Base-by-base conservation (phyloP, 2,797 vertebrate genomes). In the Dendrocincla tyrannina region DNA sequence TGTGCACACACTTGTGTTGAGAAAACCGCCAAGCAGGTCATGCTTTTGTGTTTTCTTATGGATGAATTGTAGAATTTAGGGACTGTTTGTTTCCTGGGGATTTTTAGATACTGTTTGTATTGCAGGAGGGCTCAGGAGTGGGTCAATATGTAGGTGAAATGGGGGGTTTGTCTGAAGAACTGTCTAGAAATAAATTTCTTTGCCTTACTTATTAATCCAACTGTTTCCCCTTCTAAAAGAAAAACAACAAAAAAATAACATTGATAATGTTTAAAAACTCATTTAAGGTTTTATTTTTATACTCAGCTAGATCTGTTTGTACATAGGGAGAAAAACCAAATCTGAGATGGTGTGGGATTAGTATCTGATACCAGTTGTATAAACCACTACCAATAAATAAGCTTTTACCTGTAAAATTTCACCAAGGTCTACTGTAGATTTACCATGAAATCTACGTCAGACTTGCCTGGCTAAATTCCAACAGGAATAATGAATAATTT, bases 381-480 rank as follows among this genome's bases (percentile, higher is more conserved):
- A 22, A 78, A 24, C 11, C 9, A 11, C 13, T 74, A 56, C 3
- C 53, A n/a, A 18, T 55, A 62, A 89, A 33, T 53, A 37, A 85
- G 55, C 18, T 75, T 85, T 24, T 62, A 58, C 23, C 35, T 83
- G 24, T 81, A 19, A 80, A 77, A n/a, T 72, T 68, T 89, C 37
- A 64, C 24, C 11, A 49, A 58, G 15, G 15, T 88, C 10, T 81
- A 2, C 23, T 68, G 27, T 66, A 74, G 39, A 35, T 46, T 72
- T 83, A 59, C 7, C 4, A 5, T 90, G 64, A 95, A 93, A 68
- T 82, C 67, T 85, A 12, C 66, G 23, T 93, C 74, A 77, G 49
- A 52, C 39, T 58, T 69, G 23, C 47, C 50, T 37, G 6, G 69
- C 50, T 77, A 20, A 89, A 90, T 79, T 92, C 44, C 27, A 84